phyloP scores from a whole-genome alignment of 2,113 vertebrate species.

The Pangasianodon gigas region DNA sequence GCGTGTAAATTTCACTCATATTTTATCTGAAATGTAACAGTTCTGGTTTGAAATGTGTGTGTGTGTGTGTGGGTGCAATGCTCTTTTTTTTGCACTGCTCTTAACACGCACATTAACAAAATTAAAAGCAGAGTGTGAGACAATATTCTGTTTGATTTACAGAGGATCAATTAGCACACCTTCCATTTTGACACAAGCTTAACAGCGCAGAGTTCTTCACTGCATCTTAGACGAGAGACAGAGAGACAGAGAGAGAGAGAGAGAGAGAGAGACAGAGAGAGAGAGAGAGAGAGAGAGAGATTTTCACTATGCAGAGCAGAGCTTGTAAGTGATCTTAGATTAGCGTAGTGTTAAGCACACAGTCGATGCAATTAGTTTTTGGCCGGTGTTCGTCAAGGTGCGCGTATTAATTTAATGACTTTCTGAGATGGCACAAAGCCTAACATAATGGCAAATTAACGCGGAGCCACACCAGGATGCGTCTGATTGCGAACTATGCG shows the following conservation, averaged over 20 bases:
- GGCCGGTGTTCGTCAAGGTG: conserved; percentile 63
- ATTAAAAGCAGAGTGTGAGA: conserved; percentile 5
- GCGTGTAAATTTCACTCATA: not conserved
- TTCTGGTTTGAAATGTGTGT: not conserved
- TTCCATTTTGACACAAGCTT: not conserved
- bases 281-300: conserved; percentile 49
- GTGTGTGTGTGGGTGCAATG: not conserved
- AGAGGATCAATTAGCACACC: conserved; percentile 25
- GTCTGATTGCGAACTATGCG: not conserved
- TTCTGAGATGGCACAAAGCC: conserved; percentile 44
- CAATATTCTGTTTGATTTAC: conserved; percentile 22
- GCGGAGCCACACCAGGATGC: not conserved
- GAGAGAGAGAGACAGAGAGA: conserved; percentile 45
- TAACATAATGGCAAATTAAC: conserved; percentile 30
- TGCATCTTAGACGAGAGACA: not conserved
- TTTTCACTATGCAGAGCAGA: conserved; percentile 53
- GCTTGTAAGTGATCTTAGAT: conserved; percentile 66
- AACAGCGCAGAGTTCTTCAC: not conserved
- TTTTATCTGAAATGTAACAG: not conserved
- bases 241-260: not conserved
- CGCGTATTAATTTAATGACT: conserved; percentile 52
- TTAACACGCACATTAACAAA: not conserved
- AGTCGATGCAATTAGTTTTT: conserved; percentile 65
- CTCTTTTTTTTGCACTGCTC: not conserved
- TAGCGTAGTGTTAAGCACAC: conserved; percentile 61